Evolutionary conservation across 2,888 invertebrate species (phyloP).

Genomic region (Diploptera punctata): DNA sequence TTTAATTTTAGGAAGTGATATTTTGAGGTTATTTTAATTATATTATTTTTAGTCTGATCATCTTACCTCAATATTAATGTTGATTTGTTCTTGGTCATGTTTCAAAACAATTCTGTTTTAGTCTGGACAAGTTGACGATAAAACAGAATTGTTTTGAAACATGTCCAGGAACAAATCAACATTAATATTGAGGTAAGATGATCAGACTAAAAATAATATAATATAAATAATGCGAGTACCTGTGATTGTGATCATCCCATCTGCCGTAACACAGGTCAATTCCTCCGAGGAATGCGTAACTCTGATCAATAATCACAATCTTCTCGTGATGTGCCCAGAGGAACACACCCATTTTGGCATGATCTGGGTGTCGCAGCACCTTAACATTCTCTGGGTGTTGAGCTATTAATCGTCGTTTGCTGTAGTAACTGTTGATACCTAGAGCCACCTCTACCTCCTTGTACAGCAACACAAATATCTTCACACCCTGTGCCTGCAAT

Average conservation of each 20-base stretch:
- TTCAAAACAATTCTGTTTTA: too few relatives aligned
- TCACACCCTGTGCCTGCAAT: constrained; percentile 79
- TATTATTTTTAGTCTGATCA: too few relatives aligned
- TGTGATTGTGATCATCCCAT: constrained; percentile 93
- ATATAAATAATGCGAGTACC: too few relatives aligned
- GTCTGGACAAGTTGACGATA: too few relatives aligned
- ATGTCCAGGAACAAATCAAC: too few relatives aligned
- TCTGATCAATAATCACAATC: constrained; percentile 93
- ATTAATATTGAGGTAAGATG: too few relatives aligned
- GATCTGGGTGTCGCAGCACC: constrained; percentile 95
- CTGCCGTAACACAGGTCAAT: constrained; percentile 97
- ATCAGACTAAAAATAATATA: too few relatives aligned
- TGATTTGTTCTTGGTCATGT: too few relatives aligned
- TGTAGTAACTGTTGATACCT: constrained; percentile 95
- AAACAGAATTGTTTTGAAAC: too few relatives aligned
- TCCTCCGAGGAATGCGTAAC: constrained; percentile 92
- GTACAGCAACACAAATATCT: constrained; percentile 90
- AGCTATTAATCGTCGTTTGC: constrained; percentile 81
- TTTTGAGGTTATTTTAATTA: too few relatives aligned
- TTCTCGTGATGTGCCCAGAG: constrained; percentile 99
- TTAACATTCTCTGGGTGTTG: constrained; percentile 74
- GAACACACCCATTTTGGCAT: constrained; percentile 88
- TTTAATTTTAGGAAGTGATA: too few relatives aligned
- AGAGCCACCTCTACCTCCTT: constrained; percentile 97
- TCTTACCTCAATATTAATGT: too few relatives aligned